phyloP scores from a whole-genome alignment of 2,888 invertebrate genomes.

The Ormyrus labotus region DNA sequence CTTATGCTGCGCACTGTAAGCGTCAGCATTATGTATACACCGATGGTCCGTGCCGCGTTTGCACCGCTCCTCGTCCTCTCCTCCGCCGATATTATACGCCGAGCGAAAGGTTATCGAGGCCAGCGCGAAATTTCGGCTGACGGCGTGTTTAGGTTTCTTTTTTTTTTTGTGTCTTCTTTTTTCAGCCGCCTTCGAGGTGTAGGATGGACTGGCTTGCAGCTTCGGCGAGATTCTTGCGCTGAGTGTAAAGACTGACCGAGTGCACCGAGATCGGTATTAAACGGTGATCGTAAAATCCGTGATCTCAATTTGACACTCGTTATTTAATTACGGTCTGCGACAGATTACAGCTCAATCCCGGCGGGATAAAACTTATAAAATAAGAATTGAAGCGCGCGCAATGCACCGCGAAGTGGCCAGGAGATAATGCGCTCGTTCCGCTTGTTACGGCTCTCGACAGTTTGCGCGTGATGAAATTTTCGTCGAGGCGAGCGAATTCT shows the following conservation, averaged over 20 bases:
- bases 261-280: too few species aligned
- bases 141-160: neutral
- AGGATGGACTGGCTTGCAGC: too few species aligned
- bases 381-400: too few species aligned
- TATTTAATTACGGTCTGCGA: too few species aligned
- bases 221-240: too few species aligned
- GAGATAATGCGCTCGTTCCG: too few species aligned
- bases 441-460: neutral
- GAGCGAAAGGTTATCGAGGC: constrained; percentile 11
- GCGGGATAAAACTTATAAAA: too few species aligned
- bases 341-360: too few species aligned
- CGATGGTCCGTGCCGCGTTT: constrained; percentile 6
- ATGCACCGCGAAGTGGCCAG: too few species aligned
- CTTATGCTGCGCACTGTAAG: neutral
- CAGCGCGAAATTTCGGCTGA: constrained; percentile 17
- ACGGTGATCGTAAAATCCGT: too few species aligned
- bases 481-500: constrained; percentile 30
- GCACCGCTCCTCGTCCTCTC: neutral
- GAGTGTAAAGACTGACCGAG: too few species aligned
- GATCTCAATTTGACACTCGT: too few species aligned
- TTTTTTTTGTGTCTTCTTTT: neutral
- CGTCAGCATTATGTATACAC: constrained; percentile 27
- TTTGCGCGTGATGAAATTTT: constrained; percentile 2
- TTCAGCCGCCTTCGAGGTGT: neutral
- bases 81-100: constrained; percentile 3